Evolutionary conservation across 1,140 invertebrate genomes (phyloP).

Genomic region (Drosophila pseudoananassae): DNA sequence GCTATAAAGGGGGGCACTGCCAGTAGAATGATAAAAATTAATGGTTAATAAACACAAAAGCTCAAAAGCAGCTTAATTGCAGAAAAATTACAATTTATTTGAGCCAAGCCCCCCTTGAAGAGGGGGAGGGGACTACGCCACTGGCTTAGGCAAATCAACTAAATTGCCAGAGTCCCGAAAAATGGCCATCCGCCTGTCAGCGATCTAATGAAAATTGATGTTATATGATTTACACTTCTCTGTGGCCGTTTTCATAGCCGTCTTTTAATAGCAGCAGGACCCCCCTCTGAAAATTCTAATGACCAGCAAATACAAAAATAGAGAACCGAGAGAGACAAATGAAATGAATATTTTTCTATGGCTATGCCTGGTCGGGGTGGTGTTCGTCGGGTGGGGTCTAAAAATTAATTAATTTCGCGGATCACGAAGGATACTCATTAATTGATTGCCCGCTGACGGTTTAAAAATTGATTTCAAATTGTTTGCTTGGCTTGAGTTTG

Average conservation of each 20-base stretch:
- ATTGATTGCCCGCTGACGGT: constrained; percentile 23
- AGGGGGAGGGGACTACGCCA: background rate
- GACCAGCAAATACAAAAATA: constrained; percentile 2
- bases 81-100: constrained; percentile 1
- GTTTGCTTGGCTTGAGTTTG: background rate
- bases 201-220: constrained; percentile 75
- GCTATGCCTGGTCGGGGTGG: background rate
- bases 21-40: constrained; percentile 1
- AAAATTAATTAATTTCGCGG: constrained; percentile 67
- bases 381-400: background rate
- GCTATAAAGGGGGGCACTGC: background rate
- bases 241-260: constrained; percentile 33
- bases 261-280: background rate
- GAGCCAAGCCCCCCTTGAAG: background rate
- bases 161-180: constrained; percentile 52
- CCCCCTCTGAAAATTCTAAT: background rate
- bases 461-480: constrained; percentile 3
- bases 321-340: constrained; percentile 35
- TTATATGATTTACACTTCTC: constrained; percentile 78
- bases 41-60: background rate
- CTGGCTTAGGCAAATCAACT: constrained; percentile 59
- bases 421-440: constrained; percentile 43
- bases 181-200: constrained; percentile 59
- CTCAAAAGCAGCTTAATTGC: background rate
- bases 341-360: constrained; percentile 42